Evolutionary conservation across 2,113 vertebrate species (phyloP).

Genomic region (Microtus richardsoni): DNA sequence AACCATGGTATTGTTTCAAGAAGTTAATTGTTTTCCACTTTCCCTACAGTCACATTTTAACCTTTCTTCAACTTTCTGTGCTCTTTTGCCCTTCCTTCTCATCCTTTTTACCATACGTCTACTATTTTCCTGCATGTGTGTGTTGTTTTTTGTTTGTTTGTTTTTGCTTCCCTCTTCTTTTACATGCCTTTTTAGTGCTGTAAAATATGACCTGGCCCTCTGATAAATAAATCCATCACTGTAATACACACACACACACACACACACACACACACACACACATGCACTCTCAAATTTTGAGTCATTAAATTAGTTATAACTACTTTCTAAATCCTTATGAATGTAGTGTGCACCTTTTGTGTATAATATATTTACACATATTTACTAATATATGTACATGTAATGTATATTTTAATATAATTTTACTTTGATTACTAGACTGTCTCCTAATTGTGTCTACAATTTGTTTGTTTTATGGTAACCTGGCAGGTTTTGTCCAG

Average conservation of each 20-base stretch:
- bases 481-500: background rate
- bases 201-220: background rate
- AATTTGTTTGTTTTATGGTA: background rate
- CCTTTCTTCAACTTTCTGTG: background rate
- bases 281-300: background rate
- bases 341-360: background rate
- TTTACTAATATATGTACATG: background rate
- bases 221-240: background rate
- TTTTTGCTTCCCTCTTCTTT: background rate
- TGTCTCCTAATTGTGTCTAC: background rate
- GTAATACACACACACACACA: background rate
- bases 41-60: background rate
- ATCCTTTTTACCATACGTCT: background rate
- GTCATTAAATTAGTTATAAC: background rate
- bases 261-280: background rate
- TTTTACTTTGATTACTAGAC: background rate
- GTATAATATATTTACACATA: background rate
- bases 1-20: background rate
- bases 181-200: background rate
- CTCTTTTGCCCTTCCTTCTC: accelerated
- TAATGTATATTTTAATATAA: background rate
- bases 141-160: background rate
- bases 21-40: background rate
- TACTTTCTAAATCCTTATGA: background rate
- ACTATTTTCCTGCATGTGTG: background rate